phyloP scores from a whole-genome alignment of 2,888 invertebrate species.

The Steinernema scapterisci region DNA sequence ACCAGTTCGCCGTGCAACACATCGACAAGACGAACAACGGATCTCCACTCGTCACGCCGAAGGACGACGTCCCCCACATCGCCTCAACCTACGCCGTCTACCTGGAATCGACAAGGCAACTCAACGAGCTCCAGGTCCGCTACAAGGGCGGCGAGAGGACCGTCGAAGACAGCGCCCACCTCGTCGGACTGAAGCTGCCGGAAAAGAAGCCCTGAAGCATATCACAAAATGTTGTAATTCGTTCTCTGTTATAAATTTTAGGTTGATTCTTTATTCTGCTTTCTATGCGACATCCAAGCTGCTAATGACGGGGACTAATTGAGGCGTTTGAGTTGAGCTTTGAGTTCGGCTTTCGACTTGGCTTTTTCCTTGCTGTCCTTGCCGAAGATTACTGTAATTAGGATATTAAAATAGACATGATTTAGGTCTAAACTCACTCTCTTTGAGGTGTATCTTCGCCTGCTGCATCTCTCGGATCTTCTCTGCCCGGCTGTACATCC shows the following conservation, averaged over 20 bases:
- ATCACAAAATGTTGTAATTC: neutral
- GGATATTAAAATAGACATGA: neutral
- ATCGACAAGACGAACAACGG: neutral
- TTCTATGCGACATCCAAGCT: neutral
- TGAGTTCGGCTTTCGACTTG: constrained; percentile 20
- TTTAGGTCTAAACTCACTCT: neutral
- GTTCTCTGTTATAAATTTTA: constrained; percentile 9
- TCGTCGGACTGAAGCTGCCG: constrained; percentile 62
- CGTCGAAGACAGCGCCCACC: constrained; percentile 58
- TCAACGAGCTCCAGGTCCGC: constrained; percentile 53
- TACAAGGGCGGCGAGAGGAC: constrained; percentile 60
- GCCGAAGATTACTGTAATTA: constrained; percentile 6
- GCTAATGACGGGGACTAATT: no score
- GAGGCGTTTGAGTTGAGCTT: constrained; percentile 26
- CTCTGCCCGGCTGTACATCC: constrained; percentile 14
- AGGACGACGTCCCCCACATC: constrained; percentile 54
- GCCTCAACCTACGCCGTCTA: constrained; percentile 59
- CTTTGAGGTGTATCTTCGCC: constrained; percentile 19
- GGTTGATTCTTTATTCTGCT: neutral
- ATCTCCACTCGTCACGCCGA: neutral
- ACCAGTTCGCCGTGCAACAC: neutral
- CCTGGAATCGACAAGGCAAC: constrained; percentile 46
- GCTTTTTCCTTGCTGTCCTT: constrained; percentile 23
- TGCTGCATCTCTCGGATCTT: constrained; percentile 3
- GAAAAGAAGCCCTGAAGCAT: constrained; percentile 30